Base-by-base conservation (phyloP, 2,113 vertebrate species). In the Nyctibius bracteatus region DNA sequence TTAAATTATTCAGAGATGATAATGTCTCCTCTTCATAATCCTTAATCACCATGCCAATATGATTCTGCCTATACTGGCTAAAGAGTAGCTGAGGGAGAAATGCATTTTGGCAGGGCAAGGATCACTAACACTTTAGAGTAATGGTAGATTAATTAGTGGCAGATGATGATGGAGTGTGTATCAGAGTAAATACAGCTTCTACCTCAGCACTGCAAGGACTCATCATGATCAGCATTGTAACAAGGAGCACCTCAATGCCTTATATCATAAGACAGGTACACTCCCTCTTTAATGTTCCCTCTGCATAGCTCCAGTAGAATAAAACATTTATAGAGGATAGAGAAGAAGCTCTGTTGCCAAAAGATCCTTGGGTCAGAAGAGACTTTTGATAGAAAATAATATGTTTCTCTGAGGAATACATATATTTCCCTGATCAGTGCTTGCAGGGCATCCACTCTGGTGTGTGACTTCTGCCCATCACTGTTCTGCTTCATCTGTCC, bases 1-100 rank as follows among this genome's bases (percentile, higher is more conserved):
- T 95, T 93, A 81, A 94, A 86, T 96, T 96, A 91, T 94, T 91
- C 93, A 52, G 75, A 71, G 84, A 91, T 80, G 66, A 96, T 93
- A 93, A 94, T 93, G 66, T 86, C 66, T 89, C 51, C 91, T 93
- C 88, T 95, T 93, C 81, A 89, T 91, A 89, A 94, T 87, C 86
- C 81, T 92, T 94, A 94, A 95, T 95, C 92, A 94, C 92, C 41
- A 5, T 93, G 93, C 88, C 95, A 91, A 89, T 83, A 61, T n/a
- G 61, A 93, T 83, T 91, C 61, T 89, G 88, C 93, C 86, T 74
- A 47, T 66, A 37, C 43, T 66, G 77, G 71, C 85, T 86, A n/a
- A 86, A 94, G 91, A 70, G 71, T 55, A 89, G 75, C 91, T 88
- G 71, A 74, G 87, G 91, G 88, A 86, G 33, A 94, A 72, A 75